Base-by-base conservation (phyloP, 1,140 invertebrate species). In the Plutomurus gul region DNA sequence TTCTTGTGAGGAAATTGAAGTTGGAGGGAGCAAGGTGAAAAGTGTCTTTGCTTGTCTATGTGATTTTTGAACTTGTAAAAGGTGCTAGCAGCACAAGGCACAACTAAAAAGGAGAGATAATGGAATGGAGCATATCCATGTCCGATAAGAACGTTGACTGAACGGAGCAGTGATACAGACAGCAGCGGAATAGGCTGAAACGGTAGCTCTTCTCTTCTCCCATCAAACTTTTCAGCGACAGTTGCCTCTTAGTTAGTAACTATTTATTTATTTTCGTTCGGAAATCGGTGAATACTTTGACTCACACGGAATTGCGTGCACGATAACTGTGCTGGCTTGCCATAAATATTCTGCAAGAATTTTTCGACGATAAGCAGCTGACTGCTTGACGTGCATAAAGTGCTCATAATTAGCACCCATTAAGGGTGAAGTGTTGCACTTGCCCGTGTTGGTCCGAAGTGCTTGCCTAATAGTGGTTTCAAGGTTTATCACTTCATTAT, bases 221-320 rank as follows among this genome's bases (percentile, higher is more conserved):
- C 51, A 60, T 60, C 51, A 60, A 60, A 60, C 51, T 60, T 60
- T 60, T 60, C 51, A 60, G 33, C 51, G 51, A 30, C 51, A 60
- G 25, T 60, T 60, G 51, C 27, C n/a, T 4, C 39, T 43, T 4
- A 13, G 39, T 60, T 16, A 30, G 33, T 6, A 7, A 10, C 11
- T 60, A 30, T 16, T 30, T 60, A 60, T 60, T 60, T 60, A 60
- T 60, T 60, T 60, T 60, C 51, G 6, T 60, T 60, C 33, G 30
- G 25, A 33, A 27, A 60, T 3, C 43, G 5, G 3, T 43, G 3
- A 4, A 43, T 2, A 3, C 18, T 4, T n/a, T n/a, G 0, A 4
- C 33, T 33, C 25, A 60, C 11, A 22, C 25, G 7, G 11, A 60
- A 33, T 25, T 60, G 25, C n/a, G 10, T 16, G 30, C 25, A 6